A percentile compares a stretch with the other conserved stretches of the same genome.
Evolutionary conservation across 30 jellyfish, hydroid and myxozoan species (phyloP).

Genomic region (Phacellophora camtschatica): DNA sequence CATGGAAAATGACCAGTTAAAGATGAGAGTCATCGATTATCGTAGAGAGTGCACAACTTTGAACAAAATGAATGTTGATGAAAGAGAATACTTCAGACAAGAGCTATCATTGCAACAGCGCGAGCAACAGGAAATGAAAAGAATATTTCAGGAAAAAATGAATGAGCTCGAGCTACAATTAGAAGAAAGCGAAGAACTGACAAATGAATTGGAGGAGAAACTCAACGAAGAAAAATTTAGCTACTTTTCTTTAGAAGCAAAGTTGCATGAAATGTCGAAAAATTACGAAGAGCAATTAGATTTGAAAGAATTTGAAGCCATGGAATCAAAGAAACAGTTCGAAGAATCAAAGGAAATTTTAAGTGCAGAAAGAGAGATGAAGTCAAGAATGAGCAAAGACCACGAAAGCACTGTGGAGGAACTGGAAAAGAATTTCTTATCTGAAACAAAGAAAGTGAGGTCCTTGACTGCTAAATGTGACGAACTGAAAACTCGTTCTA

Average conservation of each 20-base stretch:
- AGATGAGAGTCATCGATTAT: background rate
- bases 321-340: constrained; percentile 20
- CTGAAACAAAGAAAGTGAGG: constrained; percentile 26
- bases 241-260: background rate
- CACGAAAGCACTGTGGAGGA: constrained; percentile 32
- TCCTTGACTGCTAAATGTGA: constrained; percentile 18
- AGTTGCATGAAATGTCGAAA: constrained; percentile 10
- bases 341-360: constrained; percentile 33
- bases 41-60: constrained; percentile 17
- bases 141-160: background rate
- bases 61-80: constrained; percentile 31
- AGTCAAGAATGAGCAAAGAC: background rate
- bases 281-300: constrained; percentile 17
- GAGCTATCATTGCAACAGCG: constrained; percentile 6
- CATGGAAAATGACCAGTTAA: constrained; percentile 25
- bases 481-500: constrained; percentile 3
- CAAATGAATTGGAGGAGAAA: background rate
- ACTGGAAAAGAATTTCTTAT: constrained; percentile 24
- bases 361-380: constrained; percentile 12
- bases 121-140: background rate
- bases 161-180: background rate
- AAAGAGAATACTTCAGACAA: background rate
- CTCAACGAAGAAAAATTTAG: constrained; percentile 1
- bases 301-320: constrained; percentile 17
- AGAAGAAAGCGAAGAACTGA: background rate